Evolutionary conservation across 2,797 vertebrate species (phyloP), one percentile per base, ranked within the genome.

Genomic region (Gallinago stenura): DNA sequence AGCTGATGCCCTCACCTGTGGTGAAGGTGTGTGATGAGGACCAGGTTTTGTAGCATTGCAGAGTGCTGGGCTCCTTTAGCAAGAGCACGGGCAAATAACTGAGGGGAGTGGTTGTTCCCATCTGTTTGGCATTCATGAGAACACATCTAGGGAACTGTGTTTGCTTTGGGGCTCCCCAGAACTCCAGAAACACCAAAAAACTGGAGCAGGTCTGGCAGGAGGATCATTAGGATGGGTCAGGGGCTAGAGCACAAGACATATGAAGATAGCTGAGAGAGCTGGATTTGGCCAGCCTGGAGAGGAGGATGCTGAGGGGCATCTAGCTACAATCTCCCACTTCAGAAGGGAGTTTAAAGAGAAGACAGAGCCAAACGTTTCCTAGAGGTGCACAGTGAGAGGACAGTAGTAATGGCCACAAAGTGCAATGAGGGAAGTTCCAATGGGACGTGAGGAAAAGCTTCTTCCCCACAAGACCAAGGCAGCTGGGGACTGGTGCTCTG

Each of bases 81-180:
- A 78, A 37, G 4, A 71, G 7, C 22, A 54, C 11, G 25, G 72
- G 60, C 58, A 45, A 64, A 71, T 68, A 16, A 16, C 0, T 15
- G 51, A 78, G 65, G 41, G 48, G 14, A 19, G 37, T 26, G 24
- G 9, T 61, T 71, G 41, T 86, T 64, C 26, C 68, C 21, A 22
- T 48, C 41, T 64, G 35, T 35, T 83, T 0, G 0, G 54, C 45
- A 48, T 19, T 51, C 17, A 2, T 5, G 3, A 56, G 26, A 41
- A 30, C 50, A 19, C 54, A 7, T 15, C 48, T 50, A 22, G 50
- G 39, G 8, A 37, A 13, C 35, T 35, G 14, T 8, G 2, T 46
- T n/a, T 19, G 2, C 35, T 9, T 10, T 41, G 83, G 43, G 41
- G 21, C 45, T 92, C 45, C 53, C 24, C 75, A 46, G 43, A 21